These are phyloP conservation scores for Aphis craccivora DNA, from an alignment of 1,140 invertebrate species.

Conservation along the genomic window DNA sequence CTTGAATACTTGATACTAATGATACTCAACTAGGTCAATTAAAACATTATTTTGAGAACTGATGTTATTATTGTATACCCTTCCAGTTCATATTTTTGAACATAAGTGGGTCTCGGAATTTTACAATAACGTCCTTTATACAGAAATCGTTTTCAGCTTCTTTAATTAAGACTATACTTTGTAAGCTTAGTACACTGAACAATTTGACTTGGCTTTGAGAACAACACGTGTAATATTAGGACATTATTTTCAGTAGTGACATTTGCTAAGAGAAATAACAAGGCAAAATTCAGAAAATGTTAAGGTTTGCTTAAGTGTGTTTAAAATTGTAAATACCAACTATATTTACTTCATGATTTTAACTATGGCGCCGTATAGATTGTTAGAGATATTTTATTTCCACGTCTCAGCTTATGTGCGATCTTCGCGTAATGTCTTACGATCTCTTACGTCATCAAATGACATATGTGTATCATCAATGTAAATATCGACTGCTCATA, in stretches of 20 bases:
- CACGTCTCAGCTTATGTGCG: too few species aligned
- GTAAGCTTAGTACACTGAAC: background rate
- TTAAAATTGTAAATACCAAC: too few species aligned
- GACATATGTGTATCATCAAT: background rate
- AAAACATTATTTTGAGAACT: background rate
- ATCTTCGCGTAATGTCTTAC: background rate
- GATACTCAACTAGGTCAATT: background rate
- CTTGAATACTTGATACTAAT: too few species aligned
- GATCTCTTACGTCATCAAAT: background rate
- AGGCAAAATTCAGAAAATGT: too few species aligned
- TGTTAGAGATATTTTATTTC: too few species aligned
- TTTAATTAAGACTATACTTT: background rate
- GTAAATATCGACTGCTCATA: background rate
- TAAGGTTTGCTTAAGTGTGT: too few species aligned
- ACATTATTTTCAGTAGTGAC: background rate
- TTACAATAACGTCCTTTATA: background rate
- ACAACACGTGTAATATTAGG: background rate
- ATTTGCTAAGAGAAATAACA: too few species aligned
- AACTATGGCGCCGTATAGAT: rapidly evolving
- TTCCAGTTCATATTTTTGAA: too few species aligned
- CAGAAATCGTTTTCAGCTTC: background rate
- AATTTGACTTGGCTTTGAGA: background rate
- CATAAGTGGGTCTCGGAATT: background rate
- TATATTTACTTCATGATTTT: too few species aligned
- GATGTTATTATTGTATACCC: too few species aligned